Evolutionary conservation across 2,888 invertebrate genomes (phyloP), one percentile per base, ranked within the genome.

Genomic region (Ormyrus nitidulus): DNA sequence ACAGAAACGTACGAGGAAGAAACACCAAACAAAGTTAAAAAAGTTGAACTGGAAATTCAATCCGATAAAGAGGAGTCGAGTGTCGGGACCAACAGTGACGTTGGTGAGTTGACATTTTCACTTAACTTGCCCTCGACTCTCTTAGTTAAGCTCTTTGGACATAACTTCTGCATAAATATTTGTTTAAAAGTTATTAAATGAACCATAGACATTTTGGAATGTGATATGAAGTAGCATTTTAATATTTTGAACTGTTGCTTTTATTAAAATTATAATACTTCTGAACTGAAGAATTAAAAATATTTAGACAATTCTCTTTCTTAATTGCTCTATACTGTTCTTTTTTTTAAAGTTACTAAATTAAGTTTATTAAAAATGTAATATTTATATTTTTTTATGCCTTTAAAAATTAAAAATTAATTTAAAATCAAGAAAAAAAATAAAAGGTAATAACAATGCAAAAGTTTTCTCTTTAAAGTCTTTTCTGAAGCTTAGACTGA

Each of bases 11-110:
- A 90, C 58, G 92, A 92, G 84, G 91, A 92, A 74, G 94, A 94
- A 87, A 94, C 94, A 76, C 94, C 95, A 80, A 93, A 93, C 87
- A 96, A 95, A 91, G 93, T 95, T 85, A 95, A 95, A 88, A 94
- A 95, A 84, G 95, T 95, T 79, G 95, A 96, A 91, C 92, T 95
- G 80, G 93, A 95, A 92, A 94, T 95, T 90, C 93, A 93, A 86
- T 92, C 93, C 87, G 91, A 91, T 81, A 92, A 92, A 87, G 91
- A 91, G 84, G 91, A 91, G 83, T 91, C 91, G 84, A 90, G 89
- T 89, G 90, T 90, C 79, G 90, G 91, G 84, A 91, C 92, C 83
- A 92, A 92, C 87, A 92, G 92, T 84, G 91, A 91, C 83, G 92
- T 93, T 86, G 92, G 93, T 91, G 89, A 92, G 91, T 90, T 89